phyloP scores from a whole-genome alignment of 2,888 invertebrate genomes.

The Adelognathus sp. region DNA sequence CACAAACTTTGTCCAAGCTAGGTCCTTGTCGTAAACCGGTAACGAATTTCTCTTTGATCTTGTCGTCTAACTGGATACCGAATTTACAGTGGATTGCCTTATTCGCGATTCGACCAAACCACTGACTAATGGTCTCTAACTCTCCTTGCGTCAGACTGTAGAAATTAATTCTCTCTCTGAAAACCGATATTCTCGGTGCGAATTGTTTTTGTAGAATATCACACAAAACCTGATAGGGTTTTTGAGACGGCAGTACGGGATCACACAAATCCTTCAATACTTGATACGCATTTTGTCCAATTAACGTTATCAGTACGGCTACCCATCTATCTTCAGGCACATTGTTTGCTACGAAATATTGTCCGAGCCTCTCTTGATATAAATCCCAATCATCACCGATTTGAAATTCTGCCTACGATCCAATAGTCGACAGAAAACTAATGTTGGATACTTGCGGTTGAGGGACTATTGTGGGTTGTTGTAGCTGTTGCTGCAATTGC shows the following conservation, averaged over 20 bases:
- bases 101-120: conserved; percentile 70
- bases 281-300: conserved; percentile 59
- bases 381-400: conserved; percentile 56
- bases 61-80: conserved; percentile 57
- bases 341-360: conserved; percentile 59
- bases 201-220: conserved; percentile 52
- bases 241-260: conserved; percentile 56
- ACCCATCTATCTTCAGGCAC: conserved; percentile 56
- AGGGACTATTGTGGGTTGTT: no score
- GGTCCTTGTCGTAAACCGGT: conserved; percentile 51
- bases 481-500: no score
- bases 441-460: not conserved
- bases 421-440: conserved; percentile 10
- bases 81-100: conserved; percentile 55
- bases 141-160: conserved; percentile 66
- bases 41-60: conserved; percentile 65
- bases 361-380: conserved; percentile 56
- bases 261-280: conserved; percentile 58
- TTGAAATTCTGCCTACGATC: conserved; percentile 36
- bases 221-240: conserved; percentile 53
- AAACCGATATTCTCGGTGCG: conserved; percentile 47
- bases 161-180: conserved; percentile 58
- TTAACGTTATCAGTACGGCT: conserved; percentile 58
- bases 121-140: conserved; percentile 43
- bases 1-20: conserved; percentile 50